A percentile compares a stretch with the other conserved stretches of the same genome.
Conservation (phyloP, 2,888 invertebrate species). For the Papilio elwesi region DNA sequence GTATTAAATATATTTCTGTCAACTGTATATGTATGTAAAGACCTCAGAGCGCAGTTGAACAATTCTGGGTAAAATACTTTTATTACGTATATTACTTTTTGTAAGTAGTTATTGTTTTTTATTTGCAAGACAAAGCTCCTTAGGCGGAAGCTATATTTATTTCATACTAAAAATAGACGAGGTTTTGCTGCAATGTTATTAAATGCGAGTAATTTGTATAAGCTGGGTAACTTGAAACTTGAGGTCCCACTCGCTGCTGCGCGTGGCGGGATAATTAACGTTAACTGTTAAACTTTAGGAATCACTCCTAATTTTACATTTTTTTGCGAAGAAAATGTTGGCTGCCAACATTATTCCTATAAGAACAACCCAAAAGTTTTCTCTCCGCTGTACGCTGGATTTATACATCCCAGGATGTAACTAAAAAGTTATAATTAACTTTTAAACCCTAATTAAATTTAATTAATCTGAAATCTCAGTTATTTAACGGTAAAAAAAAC, state of each 20-base stretch:
- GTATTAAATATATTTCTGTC: too few species aligned
- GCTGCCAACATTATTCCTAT: neutral
- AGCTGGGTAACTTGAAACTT: conserved; percentile 6
- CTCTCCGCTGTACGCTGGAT: too few species aligned
- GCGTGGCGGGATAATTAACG: neutral
- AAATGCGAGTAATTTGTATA: neutral
- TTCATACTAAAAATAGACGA: neutral
- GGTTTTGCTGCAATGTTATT: neutral
- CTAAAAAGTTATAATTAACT: neutral
- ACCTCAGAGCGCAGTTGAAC: too few species aligned
- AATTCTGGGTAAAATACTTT: too few species aligned
- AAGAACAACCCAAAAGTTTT: neutral
- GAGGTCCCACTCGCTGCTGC: neutral
- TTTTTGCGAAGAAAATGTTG: conserved; percentile 3
- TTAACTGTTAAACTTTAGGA: conserved; percentile 12
- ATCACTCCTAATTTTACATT: neutral
- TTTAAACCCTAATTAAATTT: neutral
- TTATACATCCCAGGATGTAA: neutral
- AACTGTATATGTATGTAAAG: too few species aligned
- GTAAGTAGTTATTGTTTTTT: neutral
- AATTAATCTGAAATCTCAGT: too few species aligned
- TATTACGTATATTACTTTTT: neutral
- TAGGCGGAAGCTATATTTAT: neutral
- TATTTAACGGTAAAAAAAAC: too few species aligned
- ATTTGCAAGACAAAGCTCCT: neutral